Evolutionary conservation across 2,888 invertebrate genomes (phyloP), one percentile per base, ranked within the genome.

Genomic region (Scaptomyza tumidula): DNA sequence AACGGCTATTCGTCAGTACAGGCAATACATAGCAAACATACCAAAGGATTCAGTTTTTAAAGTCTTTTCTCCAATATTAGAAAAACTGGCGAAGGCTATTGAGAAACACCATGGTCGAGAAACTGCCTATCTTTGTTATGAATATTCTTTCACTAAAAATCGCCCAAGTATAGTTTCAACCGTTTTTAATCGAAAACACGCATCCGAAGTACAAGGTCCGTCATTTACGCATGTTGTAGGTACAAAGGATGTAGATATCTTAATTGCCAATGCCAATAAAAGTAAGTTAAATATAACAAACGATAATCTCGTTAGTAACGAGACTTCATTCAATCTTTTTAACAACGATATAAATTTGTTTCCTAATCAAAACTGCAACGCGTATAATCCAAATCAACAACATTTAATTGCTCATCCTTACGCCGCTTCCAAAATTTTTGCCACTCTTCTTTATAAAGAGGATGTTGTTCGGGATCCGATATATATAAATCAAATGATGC

Each of bases 391-490:
- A 9, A 39, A 19, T 4, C 29, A 29, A 0, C 33, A 2, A 0
- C 5, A 16, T 27, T 10, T 49, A 4, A 41, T 35, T 33, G 14
- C 90, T 96, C 96, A 89, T 95, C 95, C 90, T 96, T 96, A 1
- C 96, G 94, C 29, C 94, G 93, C 88, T 96, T 96, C 97, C 97
- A 97, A 91, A 97, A 97, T 89, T 95, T 95, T 90, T 96, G 96
- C 97, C 97, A 97, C 90, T 97, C 97, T 48, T 96, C 95, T 0
- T 96, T 95, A 90, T 97, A 97, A 7, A 95, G 93, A 0, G 97
- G 97, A 92, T 97, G 97, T 75, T 96, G 95, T 90, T 97, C 97
- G 0, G 97, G 97, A 88, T 96, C 95, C 86, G 95, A 95, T 88
- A 84, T 82, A 63, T 89, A 91, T 4, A 82, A 53, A 3, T 74